These are phyloP conservation scores for Saimiri boliviensis DNA, from an alignment of 2,113 vertebrate species.

Conservation along the genomic window DNA sequence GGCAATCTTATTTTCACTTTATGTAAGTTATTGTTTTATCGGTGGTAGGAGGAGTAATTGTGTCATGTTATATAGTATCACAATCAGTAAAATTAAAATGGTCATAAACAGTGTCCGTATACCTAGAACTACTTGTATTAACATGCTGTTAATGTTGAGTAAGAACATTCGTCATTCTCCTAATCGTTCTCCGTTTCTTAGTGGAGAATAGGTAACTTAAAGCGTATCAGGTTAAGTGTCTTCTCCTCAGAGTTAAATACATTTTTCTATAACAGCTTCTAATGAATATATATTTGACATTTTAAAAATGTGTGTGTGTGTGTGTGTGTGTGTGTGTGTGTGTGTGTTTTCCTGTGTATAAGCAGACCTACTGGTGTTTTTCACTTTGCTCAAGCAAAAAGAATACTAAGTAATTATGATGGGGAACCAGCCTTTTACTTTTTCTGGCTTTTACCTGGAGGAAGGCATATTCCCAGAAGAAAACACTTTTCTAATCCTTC, in stretches of 20 bases:
- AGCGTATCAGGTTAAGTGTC: rapidly evolving
- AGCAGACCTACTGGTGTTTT: not conserved
- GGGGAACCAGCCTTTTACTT: rapidly evolving
- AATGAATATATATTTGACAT: not conserved
- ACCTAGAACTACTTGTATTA: not conserved
- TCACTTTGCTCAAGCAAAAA: not conserved
- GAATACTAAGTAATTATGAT: not conserved
- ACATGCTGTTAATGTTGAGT: too few species aligned
- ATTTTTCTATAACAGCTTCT: not conserved
- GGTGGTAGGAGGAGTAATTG: not conserved
- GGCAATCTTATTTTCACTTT: not conserved
- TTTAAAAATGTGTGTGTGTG: not conserved
- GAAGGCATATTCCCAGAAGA: not conserved
- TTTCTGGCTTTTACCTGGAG: not conserved
- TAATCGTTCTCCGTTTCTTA: not conserved
- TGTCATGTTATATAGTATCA: rapidly evolving
- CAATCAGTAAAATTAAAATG: not conserved
- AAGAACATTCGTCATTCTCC: not conserved
- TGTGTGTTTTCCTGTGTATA: not conserved
- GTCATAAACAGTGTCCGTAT: not conserved
- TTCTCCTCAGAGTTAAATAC: not conserved
- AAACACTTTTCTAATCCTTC: not conserved
- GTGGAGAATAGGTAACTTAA: not conserved
- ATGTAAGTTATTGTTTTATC: not conserved
- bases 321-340: not conserved